These are phyloP conservation scores for Synanthedon andrenaeformis DNA, from an alignment of 2,888 invertebrate genomes.

Conservation along the genomic window DNA sequence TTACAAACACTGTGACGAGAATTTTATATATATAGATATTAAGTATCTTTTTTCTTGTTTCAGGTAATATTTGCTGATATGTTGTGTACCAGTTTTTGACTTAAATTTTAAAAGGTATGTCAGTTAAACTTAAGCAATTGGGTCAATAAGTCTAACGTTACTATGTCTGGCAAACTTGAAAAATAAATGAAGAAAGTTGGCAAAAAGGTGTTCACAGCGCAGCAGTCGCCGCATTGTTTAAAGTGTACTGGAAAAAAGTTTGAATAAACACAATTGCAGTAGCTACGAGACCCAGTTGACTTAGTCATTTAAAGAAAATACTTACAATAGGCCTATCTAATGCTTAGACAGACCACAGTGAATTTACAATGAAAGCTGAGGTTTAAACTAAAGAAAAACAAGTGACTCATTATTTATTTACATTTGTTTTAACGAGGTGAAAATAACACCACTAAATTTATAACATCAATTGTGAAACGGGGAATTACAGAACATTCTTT, in stretches of 20 bases:
- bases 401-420: too few species aligned
- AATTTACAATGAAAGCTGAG: background rate
- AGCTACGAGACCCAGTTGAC: background rate
- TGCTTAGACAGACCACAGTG: background rate
- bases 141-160: slow-evolving; percentile 20
- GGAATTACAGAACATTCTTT: too few species aligned
- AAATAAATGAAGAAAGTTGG: slow-evolving; percentile 26
- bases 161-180: slow-evolving; percentile 5
- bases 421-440: too few species aligned
- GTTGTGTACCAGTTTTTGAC: too few species aligned
- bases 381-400: background rate
- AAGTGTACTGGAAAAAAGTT: slow-evolving; percentile 16
- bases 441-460: too few species aligned
- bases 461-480: too few species aligned
- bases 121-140: background rate
- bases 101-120: background rate
- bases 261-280: slow-evolving; percentile 1
- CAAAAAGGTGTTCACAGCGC: slow-evolving; percentile 34
- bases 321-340: background rate
- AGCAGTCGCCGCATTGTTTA: slow-evolving; percentile 32
- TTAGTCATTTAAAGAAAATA: background rate
- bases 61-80: too few species aligned
- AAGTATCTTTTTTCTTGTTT: too few species aligned
- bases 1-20: too few species aligned
- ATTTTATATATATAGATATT: too few species aligned